A percentile compares a stretch with the other conserved stretches of the same genome.
Evolutionary conservation across 2,888 invertebrate genomes (phyloP).

Genomic region (Rhingia campestris): DNA sequence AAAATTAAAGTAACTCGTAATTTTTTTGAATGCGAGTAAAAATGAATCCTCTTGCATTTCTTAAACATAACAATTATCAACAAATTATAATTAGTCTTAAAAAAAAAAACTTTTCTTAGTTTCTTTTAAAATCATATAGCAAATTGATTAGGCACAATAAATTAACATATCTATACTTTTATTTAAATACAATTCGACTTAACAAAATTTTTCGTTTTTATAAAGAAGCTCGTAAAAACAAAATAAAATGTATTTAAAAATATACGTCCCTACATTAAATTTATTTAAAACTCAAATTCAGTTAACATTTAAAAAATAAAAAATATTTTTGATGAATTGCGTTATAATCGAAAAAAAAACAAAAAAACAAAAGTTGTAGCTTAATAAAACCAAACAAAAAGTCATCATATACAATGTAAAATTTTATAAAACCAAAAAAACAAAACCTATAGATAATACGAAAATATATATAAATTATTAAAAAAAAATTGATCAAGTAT

Average conservation of each 20-base stretch:
- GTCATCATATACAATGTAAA: constrained; percentile 65
- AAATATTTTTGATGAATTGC: constrained; percentile 58
- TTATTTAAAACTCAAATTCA: no score
- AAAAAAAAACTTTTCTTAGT: no score
- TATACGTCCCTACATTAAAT: no score
- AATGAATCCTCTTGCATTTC: no score
- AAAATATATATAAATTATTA: constrained; percentile 64
- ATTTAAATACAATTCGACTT: neutral
- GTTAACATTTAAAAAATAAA: constrained; percentile 6
- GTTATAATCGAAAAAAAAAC: constrained; percentile 52
- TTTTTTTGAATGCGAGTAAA: no score
- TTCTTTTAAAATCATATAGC: no score
- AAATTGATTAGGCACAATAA: constrained; percentile 19
- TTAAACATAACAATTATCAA: no score
- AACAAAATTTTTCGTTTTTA: neutral
- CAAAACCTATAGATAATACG: constrained; percentile 60
- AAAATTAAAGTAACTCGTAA: no score
- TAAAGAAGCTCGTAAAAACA: no score
- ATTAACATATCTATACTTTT: constrained; percentile 65
- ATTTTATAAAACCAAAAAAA: constrained; percentile 65
- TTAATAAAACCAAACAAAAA: constrained; percentile 54
- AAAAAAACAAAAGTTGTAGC: constrained; percentile 53
- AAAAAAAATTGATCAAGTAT: constrained; percentile 48
- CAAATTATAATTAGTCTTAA: no score
- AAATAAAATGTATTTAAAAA: no score